Conservation (phyloP, 1,140 invertebrate species). For the Hyposmocoma kahamanoa region DNA sequence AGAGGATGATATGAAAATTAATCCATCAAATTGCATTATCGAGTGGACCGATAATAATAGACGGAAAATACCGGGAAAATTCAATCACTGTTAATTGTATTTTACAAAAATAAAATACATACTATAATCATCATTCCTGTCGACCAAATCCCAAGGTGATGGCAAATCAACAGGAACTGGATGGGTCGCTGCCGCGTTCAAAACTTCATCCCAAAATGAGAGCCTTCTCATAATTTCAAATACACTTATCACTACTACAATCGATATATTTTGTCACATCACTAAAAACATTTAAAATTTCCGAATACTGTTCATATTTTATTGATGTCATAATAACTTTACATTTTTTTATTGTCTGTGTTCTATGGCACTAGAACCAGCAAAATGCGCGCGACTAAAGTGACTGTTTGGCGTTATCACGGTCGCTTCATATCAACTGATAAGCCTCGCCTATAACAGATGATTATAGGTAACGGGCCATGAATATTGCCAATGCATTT, state of each 20-base stretch:
- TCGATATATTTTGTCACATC: slow-evolving; percentile 38
- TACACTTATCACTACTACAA: not conserved
- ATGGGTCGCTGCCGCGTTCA: slow-evolving; percentile 50
- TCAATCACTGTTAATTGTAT: too few relatives aligned
- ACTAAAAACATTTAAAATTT: slow-evolving; percentile 19
- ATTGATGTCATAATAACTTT: not conserved
- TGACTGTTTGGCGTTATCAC: slow-evolving; percentile 36
- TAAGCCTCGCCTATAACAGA: slow-evolving; percentile 50
- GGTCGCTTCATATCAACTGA: slow-evolving; percentile 43
- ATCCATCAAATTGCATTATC: too few relatives aligned
- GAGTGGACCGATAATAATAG: too few relatives aligned
- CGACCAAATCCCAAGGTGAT: slow-evolving; percentile 35
- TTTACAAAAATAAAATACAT: too few relatives aligned
- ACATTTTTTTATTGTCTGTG: not conserved
- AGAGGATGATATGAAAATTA: too few relatives aligned
- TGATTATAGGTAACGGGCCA: too few relatives aligned
- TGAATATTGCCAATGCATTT: too few relatives aligned
- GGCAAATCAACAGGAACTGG: slow-evolving; percentile 51
- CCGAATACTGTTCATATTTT: too few relatives aligned
- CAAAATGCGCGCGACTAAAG: not conserved
- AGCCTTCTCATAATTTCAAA: not conserved
- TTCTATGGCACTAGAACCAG: not conserved
- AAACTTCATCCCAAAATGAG: slow-evolving; percentile 50
- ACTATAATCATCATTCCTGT: slow-evolving; percentile 30
- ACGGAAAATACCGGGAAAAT: too few relatives aligned